Base-by-base conservation (phyloP, 2,113 vertebrate species). In the Boleophthalmus pectinirostris region DNA sequence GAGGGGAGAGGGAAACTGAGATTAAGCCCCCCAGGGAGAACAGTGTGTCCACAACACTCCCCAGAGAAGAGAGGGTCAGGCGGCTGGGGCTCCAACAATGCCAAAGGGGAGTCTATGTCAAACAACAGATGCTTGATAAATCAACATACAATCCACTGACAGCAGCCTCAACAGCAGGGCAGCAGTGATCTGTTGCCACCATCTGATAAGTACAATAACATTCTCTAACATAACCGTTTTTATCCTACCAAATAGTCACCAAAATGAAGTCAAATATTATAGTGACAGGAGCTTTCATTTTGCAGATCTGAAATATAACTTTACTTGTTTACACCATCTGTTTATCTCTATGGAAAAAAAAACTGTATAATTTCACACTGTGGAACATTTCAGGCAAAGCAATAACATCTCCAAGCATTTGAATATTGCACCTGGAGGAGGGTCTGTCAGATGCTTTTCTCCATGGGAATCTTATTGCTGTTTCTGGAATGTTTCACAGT, bases 101-200 rank as follows among this genome's bases (percentile, higher is more conserved):
- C 56, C 56, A 58, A 58, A 25, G 56, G 56, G 23, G 23, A 58
- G 60, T 35, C 16, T 35, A 20, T 35, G 56, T 58, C 56, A 58
- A 58, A 58, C 56, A 58, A 58, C 56, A 58, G 56, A 58, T 58
- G 56, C 56, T 58, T 58, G 14, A 25, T 58, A 58, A 58, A 58
- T 58, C 23, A 58, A 58, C 56, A 58, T 58, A 25, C 56, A 25
- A 58, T 25, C 23, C 23, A 58, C 12, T 5, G 56, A 58, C 7
- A 24, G 54, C 21, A 23, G 54, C 21, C 54, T 24, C 54, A 57
- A 24, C 54, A 57, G 23, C 56, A 57, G 56, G 56, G 23, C 56
- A 13, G 56, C 56, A 23, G 54, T 24, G 54, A 57, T 24, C 54
- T 57, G 21, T 13, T 57, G 25, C 21, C 54, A 58, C 56, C 56